Conservation (phyloP, 35 echinoderm and acorn worm genomes). For the Apostichopus japonicus region DNA sequence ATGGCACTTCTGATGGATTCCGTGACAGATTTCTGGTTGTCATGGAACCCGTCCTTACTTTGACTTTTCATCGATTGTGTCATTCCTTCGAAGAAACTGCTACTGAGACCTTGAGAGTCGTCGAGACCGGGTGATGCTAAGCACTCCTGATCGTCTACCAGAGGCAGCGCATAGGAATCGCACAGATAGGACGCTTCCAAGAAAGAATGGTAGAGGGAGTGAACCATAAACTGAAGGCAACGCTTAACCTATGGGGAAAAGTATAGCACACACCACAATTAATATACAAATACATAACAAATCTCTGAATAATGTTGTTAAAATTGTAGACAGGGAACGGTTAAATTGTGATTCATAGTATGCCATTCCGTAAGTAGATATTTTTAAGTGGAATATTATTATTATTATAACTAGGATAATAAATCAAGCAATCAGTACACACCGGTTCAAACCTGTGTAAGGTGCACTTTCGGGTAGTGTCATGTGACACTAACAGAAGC, state of each 20-base stretch:
- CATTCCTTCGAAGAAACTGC: constrained; percentile 40
- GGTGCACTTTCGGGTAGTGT: no score
- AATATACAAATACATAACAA: background rate
- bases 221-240: constrained; percentile 84
- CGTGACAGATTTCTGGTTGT: constrained; percentile 47
- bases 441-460: no score
- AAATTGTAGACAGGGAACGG: no score
- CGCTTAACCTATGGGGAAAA: constrained; percentile 76
- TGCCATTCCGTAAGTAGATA: no score
- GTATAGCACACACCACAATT: background rate
- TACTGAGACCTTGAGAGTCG: constrained; percentile 53
- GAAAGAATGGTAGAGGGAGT: constrained; percentile 73
- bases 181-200: constrained; percentile 88
- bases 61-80: background rate
- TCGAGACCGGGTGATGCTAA: background rate
- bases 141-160: background rate
- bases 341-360: no score
- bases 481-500: no score
- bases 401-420: no score
- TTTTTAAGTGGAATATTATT: no score
- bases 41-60: background rate
- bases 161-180: constrained; percentile 77
- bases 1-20: constrained; percentile 43
- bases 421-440: no score
- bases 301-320: no score